Evolutionary conservation across 2,113 vertebrate species (phyloP), one percentile per base, ranked within the genome.

Genomic region (Entelurus aequoreus): DNA sequence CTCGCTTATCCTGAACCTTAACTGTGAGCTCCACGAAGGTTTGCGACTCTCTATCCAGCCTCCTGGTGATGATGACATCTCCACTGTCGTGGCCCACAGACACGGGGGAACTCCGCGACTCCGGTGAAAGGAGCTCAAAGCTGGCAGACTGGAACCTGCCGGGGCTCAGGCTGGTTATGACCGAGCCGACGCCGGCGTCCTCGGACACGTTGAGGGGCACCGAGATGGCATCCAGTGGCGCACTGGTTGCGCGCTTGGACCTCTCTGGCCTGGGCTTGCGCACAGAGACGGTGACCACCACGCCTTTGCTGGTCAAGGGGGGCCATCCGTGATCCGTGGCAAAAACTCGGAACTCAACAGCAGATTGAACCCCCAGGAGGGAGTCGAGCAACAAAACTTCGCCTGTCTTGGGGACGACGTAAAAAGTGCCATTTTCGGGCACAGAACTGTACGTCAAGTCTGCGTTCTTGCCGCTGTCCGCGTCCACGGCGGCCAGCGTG

Each of bases 341-440:
- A 48, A 87, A 94, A 15, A 94, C 85, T 10, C 65, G 80, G 65
- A 95, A 88, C 47, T 62, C 75, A 46, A 94, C 79, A 15, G 88
- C 65, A 1, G 88, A 87, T 11, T 85, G 84, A 13, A 89, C 69
- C 58, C 91, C 89, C 15, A 94, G 87, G 48, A 95, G 90, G 2
- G 94, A 95, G 75, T 93, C 90, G 10, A 94, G 90, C 59, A 94
- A 84, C 61, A 94, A 58, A 62, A 94, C 89, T 77, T 93, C 90
- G 6, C 94, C 93, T 3, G 92, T 94, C 85, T 94, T 93, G 37
- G 93, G 93, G 48, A 93, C 91, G 21, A 94, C 91, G 56, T 93
- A 94, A 80, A 94, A 94, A 72, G 88, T 90, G 54, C 87, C 83
- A 76, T 92, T 93, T 70, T 65, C 72, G 60, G 92, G 94, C 19